phyloP scores from a whole-genome alignment of 2,888 invertebrate species.

The Cephus pulcher region DNA sequence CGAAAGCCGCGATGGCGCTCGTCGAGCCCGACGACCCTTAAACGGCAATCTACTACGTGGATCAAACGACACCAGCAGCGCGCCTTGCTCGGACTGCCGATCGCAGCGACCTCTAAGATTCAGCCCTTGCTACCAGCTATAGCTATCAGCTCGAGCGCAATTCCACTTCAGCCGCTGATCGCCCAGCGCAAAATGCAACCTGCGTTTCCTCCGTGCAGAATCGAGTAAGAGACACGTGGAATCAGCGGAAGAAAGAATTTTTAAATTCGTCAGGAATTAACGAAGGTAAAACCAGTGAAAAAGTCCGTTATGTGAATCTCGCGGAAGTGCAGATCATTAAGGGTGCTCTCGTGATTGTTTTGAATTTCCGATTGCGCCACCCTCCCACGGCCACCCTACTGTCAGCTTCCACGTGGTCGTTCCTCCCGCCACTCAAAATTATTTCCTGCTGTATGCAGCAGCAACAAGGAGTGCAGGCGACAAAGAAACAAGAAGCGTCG shows the following conservation, averaged over 20 bases:
- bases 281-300: background rate
- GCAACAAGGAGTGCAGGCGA: background rate
- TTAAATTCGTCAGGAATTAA: background rate
- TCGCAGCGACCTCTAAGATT: background rate
- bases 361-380: slow-evolving; percentile 15
- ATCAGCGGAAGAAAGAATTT: background rate
- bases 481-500: background rate
- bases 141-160: background rate
- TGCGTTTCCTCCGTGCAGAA: background rate
- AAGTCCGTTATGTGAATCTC: slow-evolving; percentile 8
- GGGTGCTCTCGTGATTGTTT: slow-evolving; percentile 4
- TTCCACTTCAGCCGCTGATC: background rate
- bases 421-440: background rate
- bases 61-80: background rate
- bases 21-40: background rate
- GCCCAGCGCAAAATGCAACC: background rate
- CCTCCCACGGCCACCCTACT: background rate
- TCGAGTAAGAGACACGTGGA: background rate
- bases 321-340: slow-evolving; percentile 9
- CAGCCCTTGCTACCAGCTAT: background rate
- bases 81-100: background rate
- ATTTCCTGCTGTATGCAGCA: background rate
- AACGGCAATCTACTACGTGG: background rate
- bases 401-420: background rate
- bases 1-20: slow-evolving; percentile 53